Conservation (phyloP, 2,797 vertebrate genomes). For the Heliangelus exortis region DNA sequence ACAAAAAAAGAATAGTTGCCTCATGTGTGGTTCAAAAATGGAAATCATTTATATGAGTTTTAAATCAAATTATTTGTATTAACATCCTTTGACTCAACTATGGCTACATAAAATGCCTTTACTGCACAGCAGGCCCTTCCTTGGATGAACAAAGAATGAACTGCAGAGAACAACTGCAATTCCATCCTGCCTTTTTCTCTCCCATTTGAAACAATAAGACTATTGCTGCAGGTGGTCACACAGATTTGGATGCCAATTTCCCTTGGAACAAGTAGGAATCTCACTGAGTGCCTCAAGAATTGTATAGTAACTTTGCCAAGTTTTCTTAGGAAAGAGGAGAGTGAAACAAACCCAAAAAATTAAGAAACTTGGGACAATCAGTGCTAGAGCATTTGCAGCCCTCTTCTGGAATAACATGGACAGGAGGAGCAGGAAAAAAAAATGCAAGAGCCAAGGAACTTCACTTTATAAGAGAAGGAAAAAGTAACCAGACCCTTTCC, state of each 20-base stretch:
- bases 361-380: background rate
- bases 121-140: background rate
- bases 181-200: background rate
- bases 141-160: background rate
- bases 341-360: background rate
- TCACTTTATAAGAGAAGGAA: slow-evolving; percentile 28
- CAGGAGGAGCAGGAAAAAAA: background rate
- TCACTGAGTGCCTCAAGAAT: background rate
- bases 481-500: slow-evolving; percentile 54
- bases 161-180: background rate
- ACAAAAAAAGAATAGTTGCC: background rate
- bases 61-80: background rate
- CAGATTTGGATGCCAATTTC: background rate
- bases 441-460: slow-evolving; percentile 17
- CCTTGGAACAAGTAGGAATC: background rate
- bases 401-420: background rate
- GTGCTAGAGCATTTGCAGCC: background rate
- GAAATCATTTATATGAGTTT: background rate
- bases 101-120: background rate
- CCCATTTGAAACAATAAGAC: background rate
- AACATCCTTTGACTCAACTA: background rate
- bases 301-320: background rate
- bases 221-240: background rate
- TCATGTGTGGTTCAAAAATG: background rate
- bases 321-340: slow-evolving; percentile 4